Conservation (phyloP, 2,797 vertebrate species). For the Cirrhinus mrigala region DNA sequence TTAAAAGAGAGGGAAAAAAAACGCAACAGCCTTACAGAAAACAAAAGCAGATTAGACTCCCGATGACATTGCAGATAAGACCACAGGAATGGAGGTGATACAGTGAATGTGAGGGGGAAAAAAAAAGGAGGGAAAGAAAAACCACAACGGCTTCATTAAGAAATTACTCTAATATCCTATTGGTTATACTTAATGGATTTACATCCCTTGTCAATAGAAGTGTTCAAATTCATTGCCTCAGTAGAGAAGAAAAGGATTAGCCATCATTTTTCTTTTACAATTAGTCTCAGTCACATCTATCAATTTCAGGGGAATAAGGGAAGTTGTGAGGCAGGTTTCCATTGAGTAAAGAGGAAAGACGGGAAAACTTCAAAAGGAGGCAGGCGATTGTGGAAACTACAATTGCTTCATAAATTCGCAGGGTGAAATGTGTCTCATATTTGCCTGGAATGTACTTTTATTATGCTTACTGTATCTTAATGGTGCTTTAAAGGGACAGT, state of each 20-base stretch:
- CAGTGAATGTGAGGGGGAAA: slow-evolving; percentile 50
- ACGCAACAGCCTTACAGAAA: slow-evolving; percentile 54
- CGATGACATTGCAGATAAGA: slow-evolving; percentile 63
- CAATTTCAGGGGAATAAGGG: slow-evolving; percentile 25
- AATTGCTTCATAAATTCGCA: background rate
- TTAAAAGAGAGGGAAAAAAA: slow-evolving; percentile 54
- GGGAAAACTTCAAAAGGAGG: background rate
- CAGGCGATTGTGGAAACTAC: background rate
- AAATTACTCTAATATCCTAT: slow-evolving; percentile 72
- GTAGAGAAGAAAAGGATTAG: slow-evolving; percentile 52
- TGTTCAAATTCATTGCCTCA: slow-evolving; percentile 59
- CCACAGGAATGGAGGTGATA: slow-evolving; percentile 44
- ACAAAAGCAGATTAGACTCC: slow-evolving; percentile 63
- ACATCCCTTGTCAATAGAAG: slow-evolving; percentile 65
- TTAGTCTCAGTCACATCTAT: slow-evolving; percentile 50
- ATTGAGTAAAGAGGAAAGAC: slow-evolving; percentile 21
- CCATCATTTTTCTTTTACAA: slow-evolving; percentile 51
- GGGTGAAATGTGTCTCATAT: slow-evolving; percentile 23
- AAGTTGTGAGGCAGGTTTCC: slow-evolving; percentile 32
- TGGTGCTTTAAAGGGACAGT: background rate
- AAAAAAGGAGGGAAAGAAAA: slow-evolving; percentile 55
- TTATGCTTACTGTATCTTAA: slow-evolving; percentile 12
- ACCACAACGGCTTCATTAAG: slow-evolving; percentile 61
- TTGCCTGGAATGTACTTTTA: slow-evolving; percentile 24
- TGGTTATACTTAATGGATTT: slow-evolving; percentile 74